Base-by-base conservation (phyloP, 2,797 vertebrate species). In the Chiroxiphia lanceolata region DNA sequence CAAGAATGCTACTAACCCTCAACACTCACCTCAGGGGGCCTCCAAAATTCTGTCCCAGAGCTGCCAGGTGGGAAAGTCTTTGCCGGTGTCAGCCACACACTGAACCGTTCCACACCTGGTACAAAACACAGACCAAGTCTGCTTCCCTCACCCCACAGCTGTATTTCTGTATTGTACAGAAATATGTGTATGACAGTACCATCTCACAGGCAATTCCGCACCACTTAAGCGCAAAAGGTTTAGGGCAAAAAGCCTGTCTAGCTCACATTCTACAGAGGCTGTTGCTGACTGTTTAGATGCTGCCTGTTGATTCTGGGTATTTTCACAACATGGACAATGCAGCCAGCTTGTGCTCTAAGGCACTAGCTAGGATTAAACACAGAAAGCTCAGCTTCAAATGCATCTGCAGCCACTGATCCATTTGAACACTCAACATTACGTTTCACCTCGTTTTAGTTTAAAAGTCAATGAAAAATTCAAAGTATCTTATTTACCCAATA, bases 401-500 rank as follows among this genome's bases (percentile, higher is more conserved):
- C 82, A 90, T 94, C 71, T 92, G n/a, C 65, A 93, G 36, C 33
- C 90, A 95, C 80, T 95, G 96, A 95, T 94, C 69, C 61, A 89
- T 95, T 95, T 83, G 51, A 97, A 93, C 79, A 83, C 60, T 96
- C 82, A 92, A 88, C 68, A 50, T 85, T 94, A 94, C 33, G 83
- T 75, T 93, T 97, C 92, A 91, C 87, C 93, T 94, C 93, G 91
- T 90, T 96, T 95, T 93, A 95, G 92, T 97, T 97, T 95, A 96
- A 83, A 93, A 97, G 95, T 95, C 96, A 95, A 95, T 97, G 88
- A 97, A 95, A 96, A 95, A 97, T 96, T 97, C 80, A 96, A 79
- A 95, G 77, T 87, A 88, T 59, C 67, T 96, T 97, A 96, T 97
- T 97, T 96, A 96, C 89, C 36, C 83, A 92, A 82, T 44, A 94